Percentiles rank a stretch among this genome's conserved stretches.
Evolutionary conservation across 1,140 invertebrate genomes (phyloP).

Genomic region (Drosophila eugracilis): DNA sequence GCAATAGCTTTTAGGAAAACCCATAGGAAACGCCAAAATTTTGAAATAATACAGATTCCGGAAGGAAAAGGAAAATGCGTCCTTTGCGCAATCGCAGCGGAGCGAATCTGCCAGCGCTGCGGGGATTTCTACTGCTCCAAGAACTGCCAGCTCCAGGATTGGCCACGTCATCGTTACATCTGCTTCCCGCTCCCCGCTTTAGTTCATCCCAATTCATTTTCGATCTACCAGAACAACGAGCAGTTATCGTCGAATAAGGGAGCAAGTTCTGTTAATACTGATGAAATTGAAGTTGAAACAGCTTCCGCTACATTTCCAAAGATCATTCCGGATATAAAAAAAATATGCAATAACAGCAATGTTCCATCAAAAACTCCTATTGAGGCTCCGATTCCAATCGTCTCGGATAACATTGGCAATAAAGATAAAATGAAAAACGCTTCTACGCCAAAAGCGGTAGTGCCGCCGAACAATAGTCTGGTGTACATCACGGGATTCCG

Average conservation of each 20-base stretch:
- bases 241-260: not conserved
- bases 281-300: not conserved
- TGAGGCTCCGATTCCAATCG: not conserved
- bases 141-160: conserved; percentile 55
- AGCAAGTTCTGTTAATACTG: not conserved
- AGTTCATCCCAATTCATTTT: conserved; percentile 43
- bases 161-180: conserved; percentile 66
- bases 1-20: too few species aligned
- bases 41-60: not conserved
- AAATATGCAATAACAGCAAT: not conserved
- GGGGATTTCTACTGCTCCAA: conserved; percentile 69
- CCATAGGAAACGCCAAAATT: not conserved
- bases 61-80: conserved; percentile 45
- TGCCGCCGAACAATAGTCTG: conserved; percentile 30
- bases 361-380: not conserved
- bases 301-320: too few species aligned
- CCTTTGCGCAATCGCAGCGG: conserved; percentile 18
- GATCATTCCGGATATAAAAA: not conserved
- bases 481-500: conserved; percentile 47
- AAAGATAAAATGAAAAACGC: not conserved
- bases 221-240: not conserved
- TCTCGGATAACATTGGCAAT: conserved; percentile 2
- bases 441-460: not conserved
- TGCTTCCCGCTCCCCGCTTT: conserved; percentile 58
- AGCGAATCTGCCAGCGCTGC: conserved; percentile 55